Percentiles rank a stretch among this genome's conserved stretches.
Conservation (phyloP, 2,888 invertebrate species). For the Hydropsyche betteni region DNA sequence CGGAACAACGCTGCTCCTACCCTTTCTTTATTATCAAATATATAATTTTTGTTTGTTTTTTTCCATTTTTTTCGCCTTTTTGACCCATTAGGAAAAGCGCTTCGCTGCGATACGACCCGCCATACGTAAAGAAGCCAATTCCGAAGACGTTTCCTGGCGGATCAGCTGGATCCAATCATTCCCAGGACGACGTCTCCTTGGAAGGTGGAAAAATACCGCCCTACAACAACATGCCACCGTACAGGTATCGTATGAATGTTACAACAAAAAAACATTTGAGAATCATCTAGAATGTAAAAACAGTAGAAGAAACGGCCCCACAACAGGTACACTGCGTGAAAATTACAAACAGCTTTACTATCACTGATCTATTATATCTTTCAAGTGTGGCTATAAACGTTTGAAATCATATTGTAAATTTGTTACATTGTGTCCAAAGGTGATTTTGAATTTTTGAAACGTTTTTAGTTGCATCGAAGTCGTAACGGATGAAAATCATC, state of each 20-base stretch:
- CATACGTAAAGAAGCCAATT: slow-evolving; percentile 85
- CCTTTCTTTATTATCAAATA: too few species aligned
- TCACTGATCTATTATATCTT: not conserved
- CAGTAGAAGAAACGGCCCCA: not conserved
- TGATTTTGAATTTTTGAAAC: too few species aligned
- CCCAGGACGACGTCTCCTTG: slow-evolving; percentile 81
- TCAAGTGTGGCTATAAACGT: too few species aligned
- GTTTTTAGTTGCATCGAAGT: too few species aligned
- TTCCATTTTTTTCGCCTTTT: slow-evolving; percentile 52
- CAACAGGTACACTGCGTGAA: slow-evolving; percentile 21
- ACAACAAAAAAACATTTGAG: not conserved
- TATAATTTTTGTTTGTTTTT: slow-evolving; percentile 51
- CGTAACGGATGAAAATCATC: too few species aligned
- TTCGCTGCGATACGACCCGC: slow-evolving; percentile 87
- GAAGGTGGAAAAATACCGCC: slow-evolving; percentile 85
- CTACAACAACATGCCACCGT: slow-evolving; percentile 76
- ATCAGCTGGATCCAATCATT: slow-evolving; percentile 75
- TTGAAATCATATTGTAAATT: too few species aligned
- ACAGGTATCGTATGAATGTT: slow-evolving; percentile 69
- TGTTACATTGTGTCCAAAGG: too few species aligned
- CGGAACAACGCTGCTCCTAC: slow-evolving; percentile 31
- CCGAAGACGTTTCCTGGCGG: slow-evolving; percentile 76
- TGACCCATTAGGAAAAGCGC: slow-evolving; percentile 84
- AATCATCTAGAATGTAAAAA: not conserved
- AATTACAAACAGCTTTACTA: not conserved